Base-by-base conservation (phyloP, 1,140 invertebrate species). In the Saccostrea cuccullata region DNA sequence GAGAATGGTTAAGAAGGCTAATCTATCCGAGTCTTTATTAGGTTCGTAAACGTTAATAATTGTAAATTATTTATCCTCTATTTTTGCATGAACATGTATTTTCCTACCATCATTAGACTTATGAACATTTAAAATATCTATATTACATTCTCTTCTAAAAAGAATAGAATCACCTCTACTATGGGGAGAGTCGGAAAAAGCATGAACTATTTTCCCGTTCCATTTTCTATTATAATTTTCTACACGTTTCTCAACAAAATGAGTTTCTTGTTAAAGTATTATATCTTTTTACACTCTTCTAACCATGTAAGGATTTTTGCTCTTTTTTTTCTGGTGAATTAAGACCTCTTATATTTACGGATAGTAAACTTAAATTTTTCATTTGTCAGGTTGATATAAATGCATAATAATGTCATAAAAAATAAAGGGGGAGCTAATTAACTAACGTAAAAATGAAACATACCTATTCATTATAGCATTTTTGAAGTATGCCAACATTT, bases 101-200 rank as follows among this genome's bases (percentile, higher is more conserved):
- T 20, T 83, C 55, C 30, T 83, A 23, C 82, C 82, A 83, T 83
- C 82, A 83, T 83, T 83, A 23, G 82, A 83, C 26, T 47, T 83
- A 2, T 83, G 82, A 20, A 47, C 40, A 83, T 83, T 47, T n/a
- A 83, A n/a, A 83, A 83, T 83, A 20, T 83, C 82, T 55, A 83
- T 9, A 40, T 47, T 30, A 47, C 20, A 12, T 23, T 83, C 40
- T 83, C 26, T 83, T n/a, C n/a, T n/a, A n/a, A n/a, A n/a, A n/a
- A n/a, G n/a, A n/a, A n/a, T n/a, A n/a, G n/a, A n/a, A n/a, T 3
- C 40, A 20, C 82, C 30, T 55, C 82, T 83, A 47, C 82, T 83
- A 83, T 55, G 47, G 15, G n/a, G 40, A 36, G 30, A 83, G 23
- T 83, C 82, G 4, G 82, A 83, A 47, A 83, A 47, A 47, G 17